Evolutionary conservation across 2,113 vertebrate genomes (phyloP).

Genomic region (Cinclus mexicanus): DNA sequence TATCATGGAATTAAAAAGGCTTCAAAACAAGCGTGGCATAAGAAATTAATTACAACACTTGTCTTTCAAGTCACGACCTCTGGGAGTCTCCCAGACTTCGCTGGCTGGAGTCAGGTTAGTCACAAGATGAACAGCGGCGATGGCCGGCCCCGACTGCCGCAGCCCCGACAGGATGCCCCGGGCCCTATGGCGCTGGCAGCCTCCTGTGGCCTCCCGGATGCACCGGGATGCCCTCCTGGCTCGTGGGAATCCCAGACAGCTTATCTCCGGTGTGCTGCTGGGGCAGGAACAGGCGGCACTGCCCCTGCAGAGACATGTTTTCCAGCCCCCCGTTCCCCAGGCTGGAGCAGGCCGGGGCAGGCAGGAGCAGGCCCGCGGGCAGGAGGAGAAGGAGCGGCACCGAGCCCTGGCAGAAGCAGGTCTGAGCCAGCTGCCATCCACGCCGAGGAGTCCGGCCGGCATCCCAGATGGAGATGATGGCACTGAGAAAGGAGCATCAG

Average conservation of each 20-base stretch:
- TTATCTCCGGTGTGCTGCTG: not conserved
- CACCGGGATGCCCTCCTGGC: not conserved
- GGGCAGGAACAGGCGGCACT: not conserved
- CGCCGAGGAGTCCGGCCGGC: not conserved
- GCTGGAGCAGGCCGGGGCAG: not conserved
- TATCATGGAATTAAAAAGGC: constrained; percentile 16
- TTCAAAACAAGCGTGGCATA: constrained; percentile 20
- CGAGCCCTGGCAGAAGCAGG: not conserved
- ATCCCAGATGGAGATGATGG: fast-evolving
- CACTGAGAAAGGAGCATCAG: not conserved
- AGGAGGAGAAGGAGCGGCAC: not conserved
- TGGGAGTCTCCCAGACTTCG: constrained; percentile 26
- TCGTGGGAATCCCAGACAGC: not conserved
- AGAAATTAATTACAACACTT: constrained; percentile 45
- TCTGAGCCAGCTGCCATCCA: not conserved
- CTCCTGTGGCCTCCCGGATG: not conserved
- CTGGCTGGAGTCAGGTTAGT: constrained; percentile 13
- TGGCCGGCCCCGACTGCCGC: not conserved
- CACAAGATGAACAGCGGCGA: not conserved
- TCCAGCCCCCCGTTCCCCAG: not conserved
- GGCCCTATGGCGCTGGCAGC: not conserved
- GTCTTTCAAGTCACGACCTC: constrained; percentile 30
- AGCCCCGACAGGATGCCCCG: not conserved
- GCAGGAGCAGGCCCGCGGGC: not conserved
- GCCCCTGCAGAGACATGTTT: not conserved